A percentile compares a stretch with the other conserved stretches of the same genome.
These are phyloP conservation scores for Drosophila seguyi DNA, from an alignment of 1,140 invertebrate species.

Conservation along the genomic window DNA sequence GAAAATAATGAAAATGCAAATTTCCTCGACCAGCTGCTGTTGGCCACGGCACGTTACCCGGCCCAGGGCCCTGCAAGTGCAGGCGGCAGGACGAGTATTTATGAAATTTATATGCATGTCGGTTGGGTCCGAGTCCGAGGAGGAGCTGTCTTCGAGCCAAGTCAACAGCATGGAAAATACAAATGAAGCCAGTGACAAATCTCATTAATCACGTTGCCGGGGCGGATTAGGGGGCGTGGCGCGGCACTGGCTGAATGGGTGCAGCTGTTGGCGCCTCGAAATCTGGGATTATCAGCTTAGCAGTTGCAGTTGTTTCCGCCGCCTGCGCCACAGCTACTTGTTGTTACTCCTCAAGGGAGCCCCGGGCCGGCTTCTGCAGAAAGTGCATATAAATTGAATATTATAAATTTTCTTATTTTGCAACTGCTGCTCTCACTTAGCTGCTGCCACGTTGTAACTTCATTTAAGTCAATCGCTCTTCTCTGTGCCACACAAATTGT, in stretches of 20 bases:
- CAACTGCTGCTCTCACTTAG: constrained; percentile 71
- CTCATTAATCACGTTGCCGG: constrained; percentile 74
- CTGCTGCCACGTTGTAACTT: constrained; percentile 79
- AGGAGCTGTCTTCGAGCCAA: constrained; percentile 30
- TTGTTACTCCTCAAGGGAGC: constrained; percentile 33
- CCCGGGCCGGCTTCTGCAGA: constrained; percentile 25
- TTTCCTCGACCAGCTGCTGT: constrained; percentile 56
- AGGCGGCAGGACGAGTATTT: constrained; percentile 54
- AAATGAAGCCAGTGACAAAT: constrained; percentile 82
- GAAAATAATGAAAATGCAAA: constrained; percentile 81
- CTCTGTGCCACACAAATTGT: constrained; percentile 63
- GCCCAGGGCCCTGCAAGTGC: constrained; percentile 47
- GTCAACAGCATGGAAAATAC: constrained; percentile 81
- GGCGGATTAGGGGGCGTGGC: constrained; percentile 7
- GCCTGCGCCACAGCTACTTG: constrained; percentile 30
- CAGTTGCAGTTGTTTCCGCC: constrained; percentile 63
- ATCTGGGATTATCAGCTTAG: constrained; percentile 77
- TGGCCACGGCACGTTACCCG: constrained; percentile 31
- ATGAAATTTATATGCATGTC: constrained; percentile 76
- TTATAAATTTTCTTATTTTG: constrained; percentile 78
- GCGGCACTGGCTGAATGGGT: constrained; percentile 33
- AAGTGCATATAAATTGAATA: constrained; percentile 84
- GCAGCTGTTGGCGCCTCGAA: constrained; percentile 59
- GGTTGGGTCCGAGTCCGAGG: constrained; percentile 14
- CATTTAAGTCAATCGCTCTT: constrained; percentile 81